Percentiles rank a stretch among this genome's conserved stretches.
Conservation (phyloP, 2,888 invertebrate species). For the Amiota mariae region DNA sequence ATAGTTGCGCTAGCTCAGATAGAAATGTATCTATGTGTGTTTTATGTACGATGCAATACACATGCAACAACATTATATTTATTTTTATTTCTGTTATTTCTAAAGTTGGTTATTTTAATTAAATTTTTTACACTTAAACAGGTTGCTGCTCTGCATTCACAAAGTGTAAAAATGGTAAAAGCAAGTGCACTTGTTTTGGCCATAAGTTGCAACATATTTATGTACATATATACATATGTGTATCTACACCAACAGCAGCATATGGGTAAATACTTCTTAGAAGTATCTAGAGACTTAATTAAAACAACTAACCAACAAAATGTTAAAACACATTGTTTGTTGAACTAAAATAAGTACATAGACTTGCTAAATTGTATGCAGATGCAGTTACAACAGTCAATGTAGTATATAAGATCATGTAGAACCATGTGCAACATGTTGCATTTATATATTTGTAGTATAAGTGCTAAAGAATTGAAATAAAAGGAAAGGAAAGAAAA, state of each 20-base stretch:
- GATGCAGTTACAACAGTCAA: too few relatives aligned
- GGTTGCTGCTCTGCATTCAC: constrained; percentile 4
- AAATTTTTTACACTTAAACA: constrained; percentile 25
- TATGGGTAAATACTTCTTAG: neutral
- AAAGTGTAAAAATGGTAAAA: constrained; percentile 14
- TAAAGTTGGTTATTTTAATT: constrained; percentile 19
- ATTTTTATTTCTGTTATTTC: too few relatives aligned
- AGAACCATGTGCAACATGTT: too few relatives aligned
- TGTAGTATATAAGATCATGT: too few relatives aligned
- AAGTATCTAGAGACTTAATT: constrained; percentile 25
- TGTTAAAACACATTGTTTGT: too few relatives aligned
- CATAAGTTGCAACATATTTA: constrained; percentile 13
- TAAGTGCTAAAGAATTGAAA: too few relatives aligned
- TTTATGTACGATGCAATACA: too few relatives aligned
- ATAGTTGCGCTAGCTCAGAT: neutral
- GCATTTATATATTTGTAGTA: too few relatives aligned
- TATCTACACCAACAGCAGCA: neutral
- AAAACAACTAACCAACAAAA: constrained; percentile 6
- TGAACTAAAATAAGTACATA: neutral
- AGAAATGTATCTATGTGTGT: neutral
- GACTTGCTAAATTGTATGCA: neutral
- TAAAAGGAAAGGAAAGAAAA: too few relatives aligned
- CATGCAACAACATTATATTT: constrained; percentile 3
- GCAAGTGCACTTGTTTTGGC: neutral
- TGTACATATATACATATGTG: neutral